Evolutionary conservation across 2,797 vertebrate genomes (phyloP).

Genomic region (Pseudopleuronectes americanus): DNA sequence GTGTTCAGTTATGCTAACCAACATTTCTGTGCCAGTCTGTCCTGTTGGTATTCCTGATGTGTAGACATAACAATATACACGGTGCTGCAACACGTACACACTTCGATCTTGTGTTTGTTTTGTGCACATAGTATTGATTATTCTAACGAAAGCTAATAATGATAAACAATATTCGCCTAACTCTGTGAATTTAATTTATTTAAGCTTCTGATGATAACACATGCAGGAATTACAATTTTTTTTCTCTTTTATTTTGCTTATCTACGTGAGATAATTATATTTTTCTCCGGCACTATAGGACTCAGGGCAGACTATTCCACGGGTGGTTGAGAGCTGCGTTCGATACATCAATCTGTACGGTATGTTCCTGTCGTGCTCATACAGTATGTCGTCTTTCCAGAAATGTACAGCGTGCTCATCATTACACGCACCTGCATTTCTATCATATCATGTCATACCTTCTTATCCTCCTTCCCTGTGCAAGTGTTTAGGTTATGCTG

Average conservation of each 20-base stretch:
- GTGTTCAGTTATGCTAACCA: slow-evolving; percentile 57
- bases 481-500: no score
- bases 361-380: slow-evolving; percentile 70
- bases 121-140: slow-evolving; percentile 16
- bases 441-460: no score
- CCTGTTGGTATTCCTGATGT: slow-evolving; percentile 40
- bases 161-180: slow-evolving; percentile 17
- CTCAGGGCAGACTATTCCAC: slow-evolving; percentile 94
- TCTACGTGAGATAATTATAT: slow-evolving; percentile 5
- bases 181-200: slow-evolving; percentile 12
- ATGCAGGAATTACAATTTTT: slow-evolving; percentile 26
- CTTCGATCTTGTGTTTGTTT: slow-evolving; percentile 29
- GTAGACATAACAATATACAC: slow-evolving; percentile 14
- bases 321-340: slow-evolving; percentile 97
- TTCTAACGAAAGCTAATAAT: slow-evolving; percentile 9
- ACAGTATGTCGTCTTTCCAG: neutral
- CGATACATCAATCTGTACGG: slow-evolving; percentile 98
- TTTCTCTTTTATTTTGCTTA: slow-evolving; percentile 9
- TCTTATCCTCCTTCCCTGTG: neutral
- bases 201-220: slow-evolving; percentile 28
- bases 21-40: slow-evolving; percentile 62
- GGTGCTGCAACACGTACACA: slow-evolving; percentile 26
- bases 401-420: neutral
- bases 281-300: slow-evolving; percentile 80
- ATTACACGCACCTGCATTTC: no score